Conservation (phyloP, 2,888 invertebrate species). For the Polyommatus icarus region DNA sequence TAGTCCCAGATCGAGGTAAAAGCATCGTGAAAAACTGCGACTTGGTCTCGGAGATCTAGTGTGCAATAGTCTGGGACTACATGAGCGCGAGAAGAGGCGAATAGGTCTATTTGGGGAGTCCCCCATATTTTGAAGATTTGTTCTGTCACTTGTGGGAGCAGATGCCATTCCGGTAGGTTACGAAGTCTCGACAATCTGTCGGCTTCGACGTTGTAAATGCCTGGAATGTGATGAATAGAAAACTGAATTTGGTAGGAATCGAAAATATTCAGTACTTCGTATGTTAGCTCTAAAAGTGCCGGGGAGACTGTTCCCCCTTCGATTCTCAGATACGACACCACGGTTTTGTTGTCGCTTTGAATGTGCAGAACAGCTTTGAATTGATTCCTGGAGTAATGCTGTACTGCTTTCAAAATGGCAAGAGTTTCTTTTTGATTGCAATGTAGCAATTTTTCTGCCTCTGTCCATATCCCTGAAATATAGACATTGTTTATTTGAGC, state of each 20-base stretch:
- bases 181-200: constrained; percentile 42
- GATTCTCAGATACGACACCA: constrained; percentile 38
- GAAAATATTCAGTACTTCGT: constrained; percentile 13
- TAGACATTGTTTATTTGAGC: constrained; percentile 37
- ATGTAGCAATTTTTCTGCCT: constrained; percentile 35
- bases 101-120: constrained; percentile 43
- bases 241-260: constrained; percentile 35
- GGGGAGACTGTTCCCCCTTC: constrained; percentile 33
- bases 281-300: neutral
- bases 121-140: constrained; percentile 42
- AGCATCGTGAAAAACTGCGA: constrained; percentile 41
- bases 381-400: neutral
- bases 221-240: constrained; percentile 41
- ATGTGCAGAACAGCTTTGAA: constrained; percentile 25
- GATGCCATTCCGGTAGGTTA: constrained; percentile 34
- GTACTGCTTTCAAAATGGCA: constrained; percentile 33
- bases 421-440: constrained; percentile 42
- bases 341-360: constrained; percentile 41
- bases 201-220: constrained; percentile 47
- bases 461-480: constrained; percentile 35
- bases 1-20: constrained; percentile 40
- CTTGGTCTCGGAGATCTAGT: constrained; percentile 34
- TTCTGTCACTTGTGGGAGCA: constrained; percentile 29
- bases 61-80: constrained; percentile 37
- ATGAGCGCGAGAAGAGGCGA: constrained; percentile 42